Evolutionary conservation across 1,140 invertebrate species (phyloP), one percentile per base, ranked within the genome.

Genomic region (Pantala flavescens): DNA sequence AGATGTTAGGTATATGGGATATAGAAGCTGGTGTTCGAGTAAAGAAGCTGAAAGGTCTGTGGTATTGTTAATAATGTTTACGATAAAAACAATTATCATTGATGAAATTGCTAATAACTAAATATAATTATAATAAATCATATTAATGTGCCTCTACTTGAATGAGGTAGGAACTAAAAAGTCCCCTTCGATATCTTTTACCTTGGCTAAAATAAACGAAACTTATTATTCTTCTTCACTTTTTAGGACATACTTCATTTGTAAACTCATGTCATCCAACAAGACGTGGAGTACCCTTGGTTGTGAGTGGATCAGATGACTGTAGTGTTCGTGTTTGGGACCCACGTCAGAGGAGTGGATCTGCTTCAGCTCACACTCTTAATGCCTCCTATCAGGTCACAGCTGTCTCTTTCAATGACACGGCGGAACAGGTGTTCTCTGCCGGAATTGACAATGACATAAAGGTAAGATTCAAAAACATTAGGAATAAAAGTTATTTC

Each of bases 361-460:
- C 49, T 63, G 90, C 91, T 73, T 86, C 90, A 10, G 86, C 90
- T 24, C 86, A 90, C 28, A 91, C 90, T 0, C 87, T 98, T 24
- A 93, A 97, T 81, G 91, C 90, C 74, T 86, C 86, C 0, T 98
- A 92, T 83, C 89, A 90, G 84, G 91, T 98, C 0, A 96, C 96
- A 28, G 86, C 96, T 0, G 94, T 98, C 0, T 89, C 93, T 12
- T 99, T 99, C 81, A 98, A 96, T 82, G 97, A 99, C 79, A 98
- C 95, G 10, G 90, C 95, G 0, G 97, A 99, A 81, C 95, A 97
- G 84, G 85, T 93, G 0, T 88, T 91, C 36, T 91, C 91, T 71
- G 96, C 92, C 49, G 98, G 98, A 7, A 94, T 99, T 72, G 98
- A 99, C 82, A 99, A 99, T 84, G 93, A 97, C 75, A 89, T 99